Base-by-base conservation (phyloP, 2,797 vertebrate genomes). In the Poecilia picta region DNA sequence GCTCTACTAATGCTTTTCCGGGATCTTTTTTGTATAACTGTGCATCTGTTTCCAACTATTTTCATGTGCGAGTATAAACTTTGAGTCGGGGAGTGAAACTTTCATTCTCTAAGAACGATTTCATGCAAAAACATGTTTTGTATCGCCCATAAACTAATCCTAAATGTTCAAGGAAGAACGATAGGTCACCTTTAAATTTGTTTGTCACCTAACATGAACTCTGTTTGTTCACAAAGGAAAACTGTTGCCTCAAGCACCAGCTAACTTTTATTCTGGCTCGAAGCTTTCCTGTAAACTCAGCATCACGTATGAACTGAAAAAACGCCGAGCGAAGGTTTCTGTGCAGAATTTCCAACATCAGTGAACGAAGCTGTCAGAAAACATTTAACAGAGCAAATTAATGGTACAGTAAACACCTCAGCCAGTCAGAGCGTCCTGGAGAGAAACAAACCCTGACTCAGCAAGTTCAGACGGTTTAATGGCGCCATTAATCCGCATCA, bases 401-500 rank as follows among this genome's bases (percentile, higher is more conserved):
- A 36, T 64, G 59, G 15, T 64, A 36, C 31, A 33, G 28, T 64
- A 64, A 66, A 25, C 4, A 31, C 45, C 43, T 45, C 11, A 45
- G 23, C 39, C 41, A 70, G 43, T 70, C 39, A n/a, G 23, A n/a
- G 66, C 66, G 10, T 45, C 25, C 36, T 43, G 36, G 25, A 59
- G 10, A 13, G 46, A 72, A 5, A 64, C 73, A 15, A 8, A 43
- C 25, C 79, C 66, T 64, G 36, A 43, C 28, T 81, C 57, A 83
- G 31, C n/a, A 13, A 4, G 18, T 31, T 57, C 3, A 70, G 39
- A n/a, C 39, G 2, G 66, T 45, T 70, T 23, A n/a, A 70, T 13
- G 66, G 39, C 39, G n/a, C 66, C 25, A 70, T 43, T 74, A 25
- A 80, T 57, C 31, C 15, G 8, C 75, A 43, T 75, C 73, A 81